These are phyloP conservation scores for Julus scanicus DNA, from an alignment of 2,888 invertebrate species.

Conservation along the genomic window DNA sequence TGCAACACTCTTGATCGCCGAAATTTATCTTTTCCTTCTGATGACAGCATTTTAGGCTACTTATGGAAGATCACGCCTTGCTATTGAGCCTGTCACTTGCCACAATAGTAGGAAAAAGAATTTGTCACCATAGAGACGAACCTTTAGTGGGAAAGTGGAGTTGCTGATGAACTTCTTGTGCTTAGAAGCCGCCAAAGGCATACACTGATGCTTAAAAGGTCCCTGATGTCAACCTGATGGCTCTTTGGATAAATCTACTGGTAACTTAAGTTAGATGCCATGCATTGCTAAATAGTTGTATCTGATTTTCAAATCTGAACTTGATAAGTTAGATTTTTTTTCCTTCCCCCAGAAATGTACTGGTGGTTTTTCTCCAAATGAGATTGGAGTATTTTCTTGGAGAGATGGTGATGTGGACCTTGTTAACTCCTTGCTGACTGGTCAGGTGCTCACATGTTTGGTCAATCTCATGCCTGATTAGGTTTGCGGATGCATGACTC, in stretches of 20 bases:
- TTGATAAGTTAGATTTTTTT: too few species aligned
- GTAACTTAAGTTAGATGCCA: neutral
- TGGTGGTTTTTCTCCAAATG: neutral
- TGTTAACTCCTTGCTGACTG: neutral
- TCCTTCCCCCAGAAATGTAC: too few species aligned
- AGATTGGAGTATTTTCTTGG: neutral
- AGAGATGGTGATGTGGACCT: neutral
- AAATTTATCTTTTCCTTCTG: slow-evolving; percentile 16
- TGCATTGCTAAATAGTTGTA: too few species aligned
- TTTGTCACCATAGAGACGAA: slow-evolving; percentile 36
- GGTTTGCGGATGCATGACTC: slow-evolving; percentile 15
- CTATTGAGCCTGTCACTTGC: slow-evolving; percentile 10
- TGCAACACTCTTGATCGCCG: slow-evolving; percentile 25
- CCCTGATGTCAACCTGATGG: neutral
- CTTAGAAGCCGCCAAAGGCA: neutral
- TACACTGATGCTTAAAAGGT: neutral
- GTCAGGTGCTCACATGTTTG: neutral
- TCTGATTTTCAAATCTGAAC: too few species aligned
- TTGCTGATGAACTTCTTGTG: neutral
- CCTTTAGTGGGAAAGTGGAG: neutral
- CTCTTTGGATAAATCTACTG: neutral
- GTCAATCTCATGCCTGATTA: slow-evolving; percentile 15
- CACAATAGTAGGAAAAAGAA: slow-evolving; percentile 8
- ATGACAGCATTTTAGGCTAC: slow-evolving; percentile 11
- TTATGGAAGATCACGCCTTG: slow-evolving; percentile 22